Evolutionary conservation across 2,797 vertebrate genomes (phyloP), one percentile per base, ranked within the genome.

Genomic region (Telmatherina bonti): DNA sequence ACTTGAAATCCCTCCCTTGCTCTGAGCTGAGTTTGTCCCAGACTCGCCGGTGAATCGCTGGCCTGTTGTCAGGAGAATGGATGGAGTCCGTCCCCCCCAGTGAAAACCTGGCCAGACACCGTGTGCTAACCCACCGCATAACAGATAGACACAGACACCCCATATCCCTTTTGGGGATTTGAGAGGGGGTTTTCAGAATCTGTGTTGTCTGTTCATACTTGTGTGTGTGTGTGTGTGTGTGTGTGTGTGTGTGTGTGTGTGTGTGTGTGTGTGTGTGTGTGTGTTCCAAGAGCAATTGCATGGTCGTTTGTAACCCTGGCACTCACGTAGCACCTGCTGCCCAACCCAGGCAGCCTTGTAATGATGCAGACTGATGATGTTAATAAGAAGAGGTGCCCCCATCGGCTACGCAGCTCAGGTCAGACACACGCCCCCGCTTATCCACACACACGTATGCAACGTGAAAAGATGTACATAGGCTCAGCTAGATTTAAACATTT

Each of bases 341-440:
- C 91, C 94, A 95, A 95, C 93, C 94, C 95, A 94, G 95, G 95
- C 96, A 96, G 95, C 93, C 95, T 94, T 93, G 95, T 95, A 96
- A 96, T 96, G 96, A 96, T 96, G 94, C 96, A 96, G 96, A 97
- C 96, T 96, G 95, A 97, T 96, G 96, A 95, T 96, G 95, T 96
- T 96, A 96, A 97, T 97, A 97, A 96, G 95, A 96, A 93, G 92
- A 94, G 94, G 94, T 93, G 93, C 94, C 95, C 96, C 96, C 95
- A 93, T 95, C 92, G 95, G 95, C 94, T 95, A 94, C 94, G 83
- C 77, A 85, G 86, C 85, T 86, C 90, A 92, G 85, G 91, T 90
- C 86, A 83, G 75, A 88, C 84, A 85, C 81, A 81, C 73, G 7
- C 65, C 62, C 69, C 78, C 85, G 65, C 65, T 62, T 70, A 62